Conservation (phyloP, 2,113 vertebrate genomes). For the Anthoscopus minutus region DNA sequence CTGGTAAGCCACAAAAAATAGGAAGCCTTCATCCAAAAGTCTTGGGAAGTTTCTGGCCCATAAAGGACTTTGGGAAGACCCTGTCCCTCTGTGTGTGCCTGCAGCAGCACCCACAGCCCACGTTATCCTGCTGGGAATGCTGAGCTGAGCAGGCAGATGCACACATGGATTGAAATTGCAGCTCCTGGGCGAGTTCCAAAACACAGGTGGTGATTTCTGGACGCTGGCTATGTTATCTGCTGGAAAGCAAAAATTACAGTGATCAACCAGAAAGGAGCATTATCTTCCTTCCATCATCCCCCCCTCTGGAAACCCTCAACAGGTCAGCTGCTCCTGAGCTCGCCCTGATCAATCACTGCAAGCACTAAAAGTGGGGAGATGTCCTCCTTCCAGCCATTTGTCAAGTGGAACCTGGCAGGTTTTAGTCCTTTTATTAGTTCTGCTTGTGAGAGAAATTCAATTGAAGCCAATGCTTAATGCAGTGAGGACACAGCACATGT, state of each 20-base stretch:
- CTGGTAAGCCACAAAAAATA: not conserved
- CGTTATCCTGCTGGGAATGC: fast-evolving
- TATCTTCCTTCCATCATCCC: not conserved
- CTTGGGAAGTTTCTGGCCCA: not conserved
- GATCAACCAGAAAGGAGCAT: not conserved
- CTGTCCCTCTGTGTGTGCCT: not conserved
- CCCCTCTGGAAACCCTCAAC: not conserved
- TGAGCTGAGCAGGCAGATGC: not conserved
- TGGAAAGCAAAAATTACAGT: slow-evolving; percentile 24
- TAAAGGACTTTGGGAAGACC: not conserved
- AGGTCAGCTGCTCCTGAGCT: slow-evolving; percentile 15
- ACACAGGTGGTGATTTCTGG: slow-evolving; percentile 44
- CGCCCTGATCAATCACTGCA: slow-evolving; percentile 23
- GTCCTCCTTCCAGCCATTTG: slow-evolving; percentile 31
- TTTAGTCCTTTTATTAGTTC: slow-evolving; percentile 64
- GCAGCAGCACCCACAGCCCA: not conserved
- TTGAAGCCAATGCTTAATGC: slow-evolving; percentile 39
- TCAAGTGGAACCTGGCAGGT: slow-evolving; percentile 35
- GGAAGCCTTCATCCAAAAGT: not conserved
- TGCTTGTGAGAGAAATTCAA: slow-evolving; percentile 50
- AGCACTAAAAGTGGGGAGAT: slow-evolving; percentile 10
- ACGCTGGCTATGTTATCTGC: not conserved
- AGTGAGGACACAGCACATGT: slow-evolving; percentile 17
- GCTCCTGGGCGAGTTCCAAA: slow-evolving; percentile 19
- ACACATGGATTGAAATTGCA: not conserved